Evolutionary conservation across 2,888 invertebrate genomes (phyloP), one percentile per base, ranked within the genome.

Genomic region (Aleiodes alternator): DNA sequence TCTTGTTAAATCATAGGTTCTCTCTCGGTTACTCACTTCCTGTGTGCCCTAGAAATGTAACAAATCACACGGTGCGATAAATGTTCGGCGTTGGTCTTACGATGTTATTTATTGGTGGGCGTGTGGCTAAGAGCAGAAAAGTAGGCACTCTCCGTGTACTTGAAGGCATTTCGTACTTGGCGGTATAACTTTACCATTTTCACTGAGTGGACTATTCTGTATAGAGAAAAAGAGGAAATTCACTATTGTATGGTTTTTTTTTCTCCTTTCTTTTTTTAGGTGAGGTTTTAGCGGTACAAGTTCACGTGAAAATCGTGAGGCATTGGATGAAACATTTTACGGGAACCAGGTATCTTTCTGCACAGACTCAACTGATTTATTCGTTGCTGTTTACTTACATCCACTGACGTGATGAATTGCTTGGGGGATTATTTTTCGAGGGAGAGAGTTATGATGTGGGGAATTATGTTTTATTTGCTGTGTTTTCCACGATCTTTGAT

Each of bases 51-150:
- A 8, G 38, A 43, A 43, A 76, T 76, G 64, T 78, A 82, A 83
- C 84, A 84, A 85, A 84, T 85, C 84, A 83, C 81, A 73, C 69
- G 53, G 73, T 69, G 82, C 84, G 84, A 84, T 83, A 85, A 85
- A 85, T 82, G 84, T 82, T 82, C 82, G 66, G 75, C 81, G 78
- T 81, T 79, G 82, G 80, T 82, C 81, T 82, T 80, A 79, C 78
- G 70, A 77, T 78, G 82, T 84, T 85, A 85, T 84, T 85, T 84
- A 84, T 84, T 77, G 80, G 69, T 77, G 69, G 73, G 72, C 69
- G 78, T 66, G 68, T 72, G 77, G 79, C 76, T 81, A 79, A 79
- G 80, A 81, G 78, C 78, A 64, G 78, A 66, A 78, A 76, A 78
- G 81, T 77, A 79, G 76, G 75, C 78, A 78, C 77, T 81, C 71